phyloP scores from a whole-genome alignment of 2,113 vertebrate genomes.

The Leuciscus idus region DNA sequence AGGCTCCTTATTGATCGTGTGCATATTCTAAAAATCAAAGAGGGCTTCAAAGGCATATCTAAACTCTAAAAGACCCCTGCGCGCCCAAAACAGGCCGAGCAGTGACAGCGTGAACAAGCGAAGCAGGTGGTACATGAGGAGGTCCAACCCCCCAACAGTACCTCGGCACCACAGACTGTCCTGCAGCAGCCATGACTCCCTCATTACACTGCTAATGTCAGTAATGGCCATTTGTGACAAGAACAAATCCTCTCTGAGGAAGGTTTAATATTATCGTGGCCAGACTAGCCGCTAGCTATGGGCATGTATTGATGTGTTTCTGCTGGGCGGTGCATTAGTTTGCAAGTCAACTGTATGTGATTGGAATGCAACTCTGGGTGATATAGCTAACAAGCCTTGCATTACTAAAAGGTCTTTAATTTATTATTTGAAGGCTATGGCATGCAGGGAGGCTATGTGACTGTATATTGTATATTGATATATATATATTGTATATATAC shows the following conservation, averaged over 20 bases:
- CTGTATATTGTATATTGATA: neutral
- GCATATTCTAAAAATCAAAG: slow-evolving; percentile 85
- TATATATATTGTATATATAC: too few relatives aligned
- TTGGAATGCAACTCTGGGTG: slow-evolving; percentile 7
- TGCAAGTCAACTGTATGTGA: slow-evolving; percentile 16
- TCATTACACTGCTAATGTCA: slow-evolving; percentile 17
- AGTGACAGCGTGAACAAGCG: slow-evolving; percentile 77
- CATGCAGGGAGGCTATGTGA: neutral
- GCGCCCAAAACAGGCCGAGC: slow-evolving; percentile 71
- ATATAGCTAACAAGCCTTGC: slow-evolving; percentile 17
- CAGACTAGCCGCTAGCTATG: slow-evolving; percentile 30
- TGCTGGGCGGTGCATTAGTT: slow-evolving; percentile 23
- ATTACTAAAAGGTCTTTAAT: neutral
- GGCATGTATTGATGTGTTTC: slow-evolving; percentile 36
- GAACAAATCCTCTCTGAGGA: neutral
- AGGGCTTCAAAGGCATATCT: slow-evolving; percentile 78
- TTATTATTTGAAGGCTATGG: neutral
- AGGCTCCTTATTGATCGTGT: slow-evolving; percentile 77
- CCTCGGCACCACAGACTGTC: slow-evolving; percentile 47
- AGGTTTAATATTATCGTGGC: slow-evolving; percentile 34
- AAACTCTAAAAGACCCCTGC: slow-evolving; percentile 77
- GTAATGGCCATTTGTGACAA: slow-evolving; percentile 38
- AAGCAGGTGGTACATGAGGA: slow-evolving; percentile 77
- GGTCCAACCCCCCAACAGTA: slow-evolving; percentile 62
- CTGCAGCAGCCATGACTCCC: slow-evolving; percentile 14